A percentile compares a stretch with the other conserved stretches of the same genome.
Evolutionary conservation across 2,113 vertebrate genomes (phyloP).

Genomic region (Turdus rufiventris): DNA sequence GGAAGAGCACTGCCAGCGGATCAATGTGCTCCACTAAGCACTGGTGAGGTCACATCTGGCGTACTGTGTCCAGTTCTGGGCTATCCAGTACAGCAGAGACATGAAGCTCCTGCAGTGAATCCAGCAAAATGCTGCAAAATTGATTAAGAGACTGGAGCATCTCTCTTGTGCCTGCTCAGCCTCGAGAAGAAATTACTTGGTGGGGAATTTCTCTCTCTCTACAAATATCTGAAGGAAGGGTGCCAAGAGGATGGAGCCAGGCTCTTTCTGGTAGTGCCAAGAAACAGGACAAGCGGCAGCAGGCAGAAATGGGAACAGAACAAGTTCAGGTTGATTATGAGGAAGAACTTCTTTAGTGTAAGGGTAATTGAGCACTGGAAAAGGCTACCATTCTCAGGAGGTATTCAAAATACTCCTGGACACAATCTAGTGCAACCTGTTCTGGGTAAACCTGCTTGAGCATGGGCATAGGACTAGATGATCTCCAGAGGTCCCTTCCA

Average conservation of each 20-base stretch:
- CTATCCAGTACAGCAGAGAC: not conserved
- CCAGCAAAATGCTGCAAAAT: not conserved
- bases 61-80: not conserved
- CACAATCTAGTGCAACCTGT: not conserved
- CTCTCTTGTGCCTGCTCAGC: not conserved
- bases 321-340: not conserved
- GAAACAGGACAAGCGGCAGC: not conserved
- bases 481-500: not conserved
- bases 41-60: not conserved
- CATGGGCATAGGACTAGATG: not conserved
- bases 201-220: not conserved
- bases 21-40: not conserved
- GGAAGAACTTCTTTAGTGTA: not conserved
- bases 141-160: not conserved
- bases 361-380: not conserved
- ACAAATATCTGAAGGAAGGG: not conserved
- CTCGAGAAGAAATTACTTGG: not conserved
- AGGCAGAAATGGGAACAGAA: not conserved
- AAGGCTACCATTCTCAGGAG: not conserved
- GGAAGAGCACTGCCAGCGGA: not conserved
- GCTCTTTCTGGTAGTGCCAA: not conserved
- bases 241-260: not conserved
- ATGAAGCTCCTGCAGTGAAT: not conserved
- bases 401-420: not conserved
- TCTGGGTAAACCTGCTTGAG: not conserved